Percentiles rank a stretch among this genome's conserved stretches.
Conservation (phyloP, 2,113 vertebrate species). For the Numenius arquata region DNA sequence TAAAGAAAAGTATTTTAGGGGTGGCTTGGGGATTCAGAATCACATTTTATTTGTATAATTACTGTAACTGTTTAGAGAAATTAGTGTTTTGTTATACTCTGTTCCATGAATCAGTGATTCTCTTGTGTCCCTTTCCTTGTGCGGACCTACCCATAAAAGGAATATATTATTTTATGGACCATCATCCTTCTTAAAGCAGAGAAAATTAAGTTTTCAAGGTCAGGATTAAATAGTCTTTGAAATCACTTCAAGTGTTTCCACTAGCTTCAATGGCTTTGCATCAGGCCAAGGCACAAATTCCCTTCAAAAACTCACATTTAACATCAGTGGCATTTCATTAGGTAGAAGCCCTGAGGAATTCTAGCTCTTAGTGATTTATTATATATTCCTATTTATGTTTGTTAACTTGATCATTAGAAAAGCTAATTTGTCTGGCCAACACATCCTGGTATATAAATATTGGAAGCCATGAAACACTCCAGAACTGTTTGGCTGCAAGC, state of each 20-base stretch:
- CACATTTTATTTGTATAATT: not conserved
- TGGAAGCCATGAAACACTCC: not conserved
- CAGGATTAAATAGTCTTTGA: not conserved
- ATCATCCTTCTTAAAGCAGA: not conserved
- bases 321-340: not conserved
- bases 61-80: not conserved
- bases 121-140: not conserved
- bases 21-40: not conserved
- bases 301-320: not conserved
- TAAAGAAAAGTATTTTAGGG: not conserved
- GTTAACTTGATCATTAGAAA: not conserved
- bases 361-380: not conserved
- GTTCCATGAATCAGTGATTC: not conserved
- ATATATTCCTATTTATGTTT: not conserved
- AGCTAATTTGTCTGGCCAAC: not conserved
- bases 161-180: not conserved
- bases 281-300: not conserved
- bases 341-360: not conserved
- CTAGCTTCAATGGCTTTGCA: not conserved
- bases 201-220: not conserved
- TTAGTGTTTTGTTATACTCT: not conserved
- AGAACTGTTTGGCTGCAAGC: not conserved
- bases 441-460: not conserved
- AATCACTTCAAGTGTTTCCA: not conserved
- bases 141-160: fast-evolving